Evolutionary conservation across 2,113 vertebrate genomes (phyloP), one percentile per base, ranked within the genome.

Genomic region (Amblyopsis rosae): DNA sequence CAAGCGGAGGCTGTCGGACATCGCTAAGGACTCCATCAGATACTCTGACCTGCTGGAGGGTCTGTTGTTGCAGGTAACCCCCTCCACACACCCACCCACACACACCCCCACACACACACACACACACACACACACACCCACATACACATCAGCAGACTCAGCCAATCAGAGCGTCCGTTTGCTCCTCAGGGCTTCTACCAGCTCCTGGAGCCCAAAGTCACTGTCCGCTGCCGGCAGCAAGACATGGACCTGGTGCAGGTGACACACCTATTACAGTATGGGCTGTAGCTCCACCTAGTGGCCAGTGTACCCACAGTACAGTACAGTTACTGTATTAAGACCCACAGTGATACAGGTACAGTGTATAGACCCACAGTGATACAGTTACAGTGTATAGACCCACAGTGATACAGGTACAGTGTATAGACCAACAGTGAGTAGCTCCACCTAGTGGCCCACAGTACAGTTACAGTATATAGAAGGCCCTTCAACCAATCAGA

Each of bases 211-310:
- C 84, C 95, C 16, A 93, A 86, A 75, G 92, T 98, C 74, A 88
- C 92, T 53, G 84, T 99, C 72, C 93, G 96, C 4, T 99, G 96
- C 87, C 93, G 94, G 59, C 93, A 93, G 80, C 94, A 96, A 63
- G 96, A 99, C 75, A 67, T 95, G 47, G 86, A 93, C 32, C 68
- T 97, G 72, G 93, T 98, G 70, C 95, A 96, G 96, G 98, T 99
- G 72, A 90, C 5, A 16, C 12, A 9, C n/a, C n/a, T n/a, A n/a
- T n/a, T n/a, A n/a, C n/a, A n/a, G n/a, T n/a, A n/a, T n/a, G n/a
- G n/a, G n/a, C n/a, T n/a, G n/a, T n/a, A n/a, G n/a, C n/a, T n/a
- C n/a, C n/a, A n/a, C n/a, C n/a, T n/a, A n/a, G 35, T 35, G 35
- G 35, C n/a, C n/a, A n/a, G n/a, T n/a, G n/a, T n/a, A n/a, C 35